Evolutionary conservation across 2,888 invertebrate genomes (phyloP), one percentile per base, ranked within the genome.

Genomic region (Mythimna albipuncta): DNA sequence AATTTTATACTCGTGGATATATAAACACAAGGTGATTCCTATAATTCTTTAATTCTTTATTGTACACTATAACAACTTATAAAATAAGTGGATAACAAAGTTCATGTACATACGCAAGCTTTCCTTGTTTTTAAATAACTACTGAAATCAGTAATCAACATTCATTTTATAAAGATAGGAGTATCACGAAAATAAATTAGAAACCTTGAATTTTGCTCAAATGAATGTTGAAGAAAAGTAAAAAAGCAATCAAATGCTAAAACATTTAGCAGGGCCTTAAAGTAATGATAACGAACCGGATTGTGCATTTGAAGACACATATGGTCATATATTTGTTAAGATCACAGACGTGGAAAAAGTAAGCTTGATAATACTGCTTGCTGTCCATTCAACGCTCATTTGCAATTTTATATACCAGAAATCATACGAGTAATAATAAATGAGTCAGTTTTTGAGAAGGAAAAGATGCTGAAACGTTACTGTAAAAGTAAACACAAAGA

Each of bases 211-310:
- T 54, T 73, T 61, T 16, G 32, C 13, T 32, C 9, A 66, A 64
- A 55, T 52, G 11, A 72, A 62, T 65, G 19, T 75, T 54, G 32
- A 52, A 72, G 41, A 66, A 57, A 67, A 54, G 16, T 35, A 66
- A 73, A 79, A 44, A 74, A 75, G 41, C 35, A 68, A 74, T 74
- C 52, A 73, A 76, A 72, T n/a, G 21, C 73, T 66, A 54, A 86
- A 84, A 84, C 75, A 74, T 82, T 81, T 84, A 86, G 61, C 63
- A 79, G 73, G 59, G 79, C 79, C 35, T 74, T 74, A 74, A 75
- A 69, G 58, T 19, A 79, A 62, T 61, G 75, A 82, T 85, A 76
- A 82, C 58, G 41, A 86, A 86, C 82, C 52, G 66, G 82, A 55
- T 76, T 70, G 32, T 54, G 66, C 68, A 70, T 79, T 79, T 85